Base-by-base conservation (phyloP, 2,888 invertebrate species). In the Troilus luridus region DNA sequence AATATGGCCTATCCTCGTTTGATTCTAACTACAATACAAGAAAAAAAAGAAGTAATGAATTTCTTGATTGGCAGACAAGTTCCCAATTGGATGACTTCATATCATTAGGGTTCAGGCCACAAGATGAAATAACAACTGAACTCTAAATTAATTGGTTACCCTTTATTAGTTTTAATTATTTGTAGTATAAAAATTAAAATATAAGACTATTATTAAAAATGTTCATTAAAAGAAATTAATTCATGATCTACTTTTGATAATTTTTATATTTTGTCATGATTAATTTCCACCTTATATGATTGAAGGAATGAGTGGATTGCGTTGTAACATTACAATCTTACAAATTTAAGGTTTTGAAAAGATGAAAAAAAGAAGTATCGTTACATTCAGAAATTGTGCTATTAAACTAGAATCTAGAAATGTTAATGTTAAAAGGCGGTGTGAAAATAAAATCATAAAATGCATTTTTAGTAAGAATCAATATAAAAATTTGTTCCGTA, bases 101-200 rank as follows among this genome's bases (percentile, higher is more conserved):
- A 93, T 97, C 97, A 94, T 95, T 98, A 94, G 97, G 97, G 91
- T 97, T 97, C 94, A 95, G 98, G 93, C 98, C 98, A 89, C 98
- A 98, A 94, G 98, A 98, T 94, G 97, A 98, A 95, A 97, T 97
- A 93, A 97, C 97, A 93, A 97, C 97, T 93, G 97, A 97, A 77
- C 92, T 92, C 27, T 92, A 92, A 91, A 27, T 90, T 58, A 21
- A 41, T 56, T 58, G 58, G 90, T 90, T 90, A 90, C 90, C 90
- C 77, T 27, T 64, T 67, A 56, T 67, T 67, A 59, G 56, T 67
- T 41, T 89, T 64, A 89, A 56, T 90, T 90, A 90, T 77, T 90
- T 90, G 24, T 72, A 21, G 19, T 77, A 54, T 21, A 72, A 21
- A 72, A 41, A 64, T 21, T 58, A 89, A 72, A 56, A 67, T 67